Base-by-base conservation (phyloP, 64 coral and sea anemone genomes). In the Orbicella faveolata region DNA sequence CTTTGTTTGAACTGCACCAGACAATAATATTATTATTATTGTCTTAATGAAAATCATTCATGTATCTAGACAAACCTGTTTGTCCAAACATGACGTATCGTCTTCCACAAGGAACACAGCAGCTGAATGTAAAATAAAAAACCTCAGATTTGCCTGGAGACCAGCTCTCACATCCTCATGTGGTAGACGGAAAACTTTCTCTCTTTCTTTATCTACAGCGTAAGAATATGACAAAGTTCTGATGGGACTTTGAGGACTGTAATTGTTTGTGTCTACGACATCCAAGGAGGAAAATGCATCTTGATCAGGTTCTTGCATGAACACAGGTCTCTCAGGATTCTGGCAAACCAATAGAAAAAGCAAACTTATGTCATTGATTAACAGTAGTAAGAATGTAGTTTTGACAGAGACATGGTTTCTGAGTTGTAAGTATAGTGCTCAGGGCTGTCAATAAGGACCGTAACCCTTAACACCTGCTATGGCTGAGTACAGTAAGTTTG, bases 101-200 rank as follows among this genome's bases (percentile, higher is more conserved):
- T 90, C 93, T 37, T 91, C 90, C 41, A 88, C 93, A 57, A 98
- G 87, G 17, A 98, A 98, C 16, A 98, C 93, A 17, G 89, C 90
- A 13, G 96, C 89, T 63, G 96, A 95, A 76, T 98, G 93, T 19
- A 95, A 74, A 70, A 98, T 92, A 51, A 98, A 93, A 55, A 95
- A 63, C 17, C 96, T 79, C 39, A 98, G 77, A 73, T 98, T 98
- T 44, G 93, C 96, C 77, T 98, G 96, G 21, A 98, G 88, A 33
- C 96, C 96, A 66, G 96, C 96, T 72, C 96, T 88, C 14, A 98
- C 96, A 87, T 98, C 93, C 79, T 98, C 96, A 33, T 70, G 34
- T 30, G 93, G 93, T 20, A 90, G 41, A 26, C 48, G 44, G 62
- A 84, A 94, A 0, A 66, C 36, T 18, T 82, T 91, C 25, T 98